Evolutionary conservation across 2,888 invertebrate species (phyloP).

Genomic region (Mamestra brassicae): DNA sequence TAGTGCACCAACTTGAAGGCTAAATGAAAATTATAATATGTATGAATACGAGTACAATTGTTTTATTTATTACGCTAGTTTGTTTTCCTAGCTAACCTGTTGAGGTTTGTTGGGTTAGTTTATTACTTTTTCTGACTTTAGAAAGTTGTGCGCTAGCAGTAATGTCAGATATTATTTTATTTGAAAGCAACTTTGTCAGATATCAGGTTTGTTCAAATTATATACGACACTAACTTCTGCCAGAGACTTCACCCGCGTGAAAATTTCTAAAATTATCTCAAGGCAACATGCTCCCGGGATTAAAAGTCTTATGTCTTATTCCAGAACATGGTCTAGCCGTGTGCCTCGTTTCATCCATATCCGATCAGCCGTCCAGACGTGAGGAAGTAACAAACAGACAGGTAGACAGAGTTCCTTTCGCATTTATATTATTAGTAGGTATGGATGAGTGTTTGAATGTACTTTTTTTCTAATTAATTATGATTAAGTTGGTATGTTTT

Average conservation of each 20-base stretch:
- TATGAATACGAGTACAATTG: constrained; percentile 72
- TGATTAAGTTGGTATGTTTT: neutral
- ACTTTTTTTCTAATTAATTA: neutral
- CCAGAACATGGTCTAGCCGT: too few species aligned
- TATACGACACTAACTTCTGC: too few species aligned
- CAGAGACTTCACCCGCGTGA: too few species aligned
- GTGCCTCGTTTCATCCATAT: too few species aligned
- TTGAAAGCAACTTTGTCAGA: constrained; percentile 18
- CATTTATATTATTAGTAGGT: too few species aligned
- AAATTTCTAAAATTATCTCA: too few species aligned
- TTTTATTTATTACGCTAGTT: constrained; percentile 73
- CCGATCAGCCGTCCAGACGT: too few species aligned
- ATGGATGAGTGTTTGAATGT: neutral
- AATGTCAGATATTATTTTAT: constrained; percentile 40
- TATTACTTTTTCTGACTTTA: constrained; percentile 55
- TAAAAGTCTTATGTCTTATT: too few species aligned
- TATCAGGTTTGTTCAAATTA: constrained; percentile 6
- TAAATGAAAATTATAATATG: constrained; percentile 72
- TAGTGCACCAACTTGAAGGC: constrained; percentile 64
- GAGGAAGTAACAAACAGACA: too few species aligned
- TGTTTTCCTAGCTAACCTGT: constrained; percentile 64
- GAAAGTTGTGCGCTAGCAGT: constrained; percentile 16
- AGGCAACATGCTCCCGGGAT: too few species aligned
- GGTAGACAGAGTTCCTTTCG: too few species aligned
- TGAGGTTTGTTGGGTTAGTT: constrained; percentile 47